Evolutionary conservation across 2,797 vertebrate genomes (phyloP), one percentile per base, ranked within the genome.

Genomic region (Falco rusticolus): DNA sequence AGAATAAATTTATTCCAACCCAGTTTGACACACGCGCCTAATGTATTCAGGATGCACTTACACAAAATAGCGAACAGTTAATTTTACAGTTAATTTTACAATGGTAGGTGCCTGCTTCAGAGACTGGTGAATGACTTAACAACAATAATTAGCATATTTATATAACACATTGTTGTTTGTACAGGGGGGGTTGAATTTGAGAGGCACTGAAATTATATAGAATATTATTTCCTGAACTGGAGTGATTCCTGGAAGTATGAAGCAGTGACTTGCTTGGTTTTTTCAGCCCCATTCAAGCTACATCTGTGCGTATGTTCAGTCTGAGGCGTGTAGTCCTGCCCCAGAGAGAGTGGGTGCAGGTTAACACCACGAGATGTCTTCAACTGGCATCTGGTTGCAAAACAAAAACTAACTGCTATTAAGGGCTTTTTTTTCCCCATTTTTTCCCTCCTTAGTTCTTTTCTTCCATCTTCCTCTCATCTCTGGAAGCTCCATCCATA

Each of bases 401-500:
- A 95, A 65, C 17, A 41, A 95, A 79, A 63, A 3, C 82, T 64
- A 96, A 89, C 70, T 77, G 54, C 48, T 82, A 11, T 60, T 96
- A 82, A 97, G 43, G 65, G 33, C 28, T 70, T 68, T 64, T 34
- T 59, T 41, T 91, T 91, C 89, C 74, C 61, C 41, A 37, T 48
- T 56, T 24, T 10, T 89, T 79, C 61, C 41, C 26, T 89, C 63
- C 84, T 59, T 74, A 98, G 98, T 95, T 95, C 72, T 98, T 95
- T 92, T 97, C 83, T 95, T 97, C 92, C 95, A 97, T 75, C 93
- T 94, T 94, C 87, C 94, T 93, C 74, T 97, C 80, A 81, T 96
- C 93, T 93, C 92, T 87, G 96, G 94, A 93, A 96, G 93, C 93
- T 97, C 97, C 61, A 83, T 96, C 92, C 89, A 9, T 84, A 95